These are phyloP conservation scores for Rapana venosa DNA, from an alignment of 2,888 invertebrate genomes.

Conservation along the genomic window DNA sequence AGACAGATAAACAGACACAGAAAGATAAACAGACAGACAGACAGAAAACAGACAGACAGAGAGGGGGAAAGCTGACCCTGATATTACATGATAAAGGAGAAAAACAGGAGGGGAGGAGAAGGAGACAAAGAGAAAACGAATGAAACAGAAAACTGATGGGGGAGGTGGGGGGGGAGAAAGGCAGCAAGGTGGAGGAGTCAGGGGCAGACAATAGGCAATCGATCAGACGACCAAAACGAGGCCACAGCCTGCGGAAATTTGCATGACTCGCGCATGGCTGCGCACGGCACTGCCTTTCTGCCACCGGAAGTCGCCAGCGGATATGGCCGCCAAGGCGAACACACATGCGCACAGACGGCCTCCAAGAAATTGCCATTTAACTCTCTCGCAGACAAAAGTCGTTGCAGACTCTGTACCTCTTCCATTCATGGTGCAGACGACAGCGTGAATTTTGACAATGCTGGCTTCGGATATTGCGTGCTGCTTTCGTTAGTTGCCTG, in stretches of 20 bases:
- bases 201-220: not conserved
- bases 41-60: too few relatives aligned
- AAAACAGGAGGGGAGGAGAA: not conserved
- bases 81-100: too few relatives aligned
- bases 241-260: constrained; percentile 42
- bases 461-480: constrained; percentile 40
- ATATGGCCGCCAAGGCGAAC: constrained; percentile 36
- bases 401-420: not conserved
- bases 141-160: too few relatives aligned
- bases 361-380: constrained; percentile 46
- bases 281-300: constrained; percentile 39
- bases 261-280: constrained; percentile 44
- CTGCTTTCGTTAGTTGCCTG: constrained; percentile 26
- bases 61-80: too few relatives aligned
- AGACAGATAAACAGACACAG: not conserved
- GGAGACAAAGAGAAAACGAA: not conserved
- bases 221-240: not conserved
- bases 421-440: constrained; percentile 22
- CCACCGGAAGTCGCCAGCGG: constrained; percentile 39
- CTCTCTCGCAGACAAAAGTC: constrained; percentile 38
- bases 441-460: constrained; percentile 20
- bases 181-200: not conserved
- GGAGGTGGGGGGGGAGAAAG: not conserved
- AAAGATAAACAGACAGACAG: not conserved
- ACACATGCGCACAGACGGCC: constrained; percentile 8